Percentiles rank a stretch among this genome's conserved stretches.
Conservation (phyloP, 2,888 invertebrate species). For the Diarsia rubi region DNA sequence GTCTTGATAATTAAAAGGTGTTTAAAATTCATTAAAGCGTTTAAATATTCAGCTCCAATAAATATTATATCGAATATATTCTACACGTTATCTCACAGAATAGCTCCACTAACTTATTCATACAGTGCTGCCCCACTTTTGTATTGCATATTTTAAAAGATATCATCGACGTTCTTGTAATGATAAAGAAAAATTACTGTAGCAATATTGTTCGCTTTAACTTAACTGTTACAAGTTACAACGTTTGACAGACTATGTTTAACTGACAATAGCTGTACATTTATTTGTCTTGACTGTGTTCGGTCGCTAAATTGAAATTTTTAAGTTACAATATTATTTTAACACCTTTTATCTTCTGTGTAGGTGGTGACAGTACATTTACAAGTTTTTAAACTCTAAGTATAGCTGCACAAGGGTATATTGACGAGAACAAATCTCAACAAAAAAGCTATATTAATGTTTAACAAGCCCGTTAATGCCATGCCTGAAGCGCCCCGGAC, state of each 20-base stretch:
- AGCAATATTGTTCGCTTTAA: constrained; percentile 34
- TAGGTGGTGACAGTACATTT: not conserved
- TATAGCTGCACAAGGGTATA: not conserved
- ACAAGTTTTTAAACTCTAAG: not conserved
- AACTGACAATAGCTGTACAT: not conserved
- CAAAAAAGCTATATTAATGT: not conserved
- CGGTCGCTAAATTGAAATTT: constrained; percentile 4
- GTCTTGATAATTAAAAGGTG: constrained; percentile 34
- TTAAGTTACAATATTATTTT: not conserved
- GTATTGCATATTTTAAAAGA: constrained; percentile 69
- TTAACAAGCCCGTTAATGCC: not conserved
- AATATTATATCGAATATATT: constrained; percentile 64
- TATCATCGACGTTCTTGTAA: constrained; percentile 58
- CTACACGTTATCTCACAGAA: constrained; percentile 62
- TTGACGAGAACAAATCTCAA: not conserved
- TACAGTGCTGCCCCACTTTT: constrained; percentile 77
- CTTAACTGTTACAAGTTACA: constrained; percentile 15
- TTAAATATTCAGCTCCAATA: constrained; percentile 64
- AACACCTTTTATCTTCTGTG: not conserved
- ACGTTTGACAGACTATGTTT: not conserved
- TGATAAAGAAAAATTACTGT: constrained; percentile 60
- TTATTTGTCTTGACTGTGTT: not conserved
- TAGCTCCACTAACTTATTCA: constrained; percentile 77
- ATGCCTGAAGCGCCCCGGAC: not conserved
- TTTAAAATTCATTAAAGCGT: constrained; percentile 55